Evolutionary conservation across 2,113 vertebrate genomes (phyloP).

Genomic region (Thomomys bottae): DNA sequence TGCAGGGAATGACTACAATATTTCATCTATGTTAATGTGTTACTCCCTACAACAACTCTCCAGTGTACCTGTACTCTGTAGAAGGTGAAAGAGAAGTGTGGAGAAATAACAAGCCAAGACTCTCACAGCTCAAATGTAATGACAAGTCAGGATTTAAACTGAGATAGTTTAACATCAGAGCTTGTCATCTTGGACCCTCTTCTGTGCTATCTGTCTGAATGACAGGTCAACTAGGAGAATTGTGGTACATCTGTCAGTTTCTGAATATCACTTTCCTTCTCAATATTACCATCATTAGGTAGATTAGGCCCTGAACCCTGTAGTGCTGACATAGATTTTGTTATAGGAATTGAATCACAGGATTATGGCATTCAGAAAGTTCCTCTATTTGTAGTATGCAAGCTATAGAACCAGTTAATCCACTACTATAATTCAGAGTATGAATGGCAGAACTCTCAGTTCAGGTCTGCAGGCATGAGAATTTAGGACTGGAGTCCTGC

Average conservation of each 20-base stretch:
- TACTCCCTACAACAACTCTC: not conserved
- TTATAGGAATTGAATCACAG: not conserved
- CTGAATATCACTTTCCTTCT: not conserved
- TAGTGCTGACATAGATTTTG: not conserved
- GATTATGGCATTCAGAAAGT: not conserved
- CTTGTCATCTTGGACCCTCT: not conserved
- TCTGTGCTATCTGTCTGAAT: not conserved
- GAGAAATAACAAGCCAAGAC: not conserved
- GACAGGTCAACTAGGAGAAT: not conserved
- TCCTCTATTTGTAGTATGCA: not conserved
- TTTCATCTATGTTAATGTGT: not conserved
- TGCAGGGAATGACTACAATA: not conserved
- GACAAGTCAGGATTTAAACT: constrained; percentile 11
- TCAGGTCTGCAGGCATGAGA: not conserved
- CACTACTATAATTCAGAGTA: not conserved
- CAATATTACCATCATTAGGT: not conserved
- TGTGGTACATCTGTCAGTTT: not conserved
- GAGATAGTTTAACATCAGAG: not conserved
- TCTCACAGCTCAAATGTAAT: not conserved
- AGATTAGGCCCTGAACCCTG: not conserved
- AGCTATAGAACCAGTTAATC: not conserved
- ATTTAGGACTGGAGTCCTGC: rapidly evolving
- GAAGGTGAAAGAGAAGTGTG: not conserved
- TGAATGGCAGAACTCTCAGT: not conserved
- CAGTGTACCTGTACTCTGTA: not conserved